A percentile compares a stretch with the other conserved stretches of the same genome.
These are phyloP conservation scores for Mormyrus hasselquistii DNA, from an alignment of 2,797 vertebrate genomes.

Conservation along the genomic window DNA sequence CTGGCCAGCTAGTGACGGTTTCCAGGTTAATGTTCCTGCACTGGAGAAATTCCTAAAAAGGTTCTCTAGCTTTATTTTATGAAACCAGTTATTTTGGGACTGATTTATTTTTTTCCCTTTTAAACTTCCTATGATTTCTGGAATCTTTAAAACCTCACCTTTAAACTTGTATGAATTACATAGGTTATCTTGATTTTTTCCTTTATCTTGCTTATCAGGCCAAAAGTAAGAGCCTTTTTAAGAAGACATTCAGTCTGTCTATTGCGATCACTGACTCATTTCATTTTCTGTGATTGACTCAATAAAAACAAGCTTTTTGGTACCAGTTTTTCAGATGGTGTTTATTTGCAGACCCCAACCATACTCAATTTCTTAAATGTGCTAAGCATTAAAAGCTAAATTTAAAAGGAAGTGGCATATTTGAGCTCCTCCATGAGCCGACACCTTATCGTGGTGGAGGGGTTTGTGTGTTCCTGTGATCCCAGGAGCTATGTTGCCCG, in stretches of 20 bases:
- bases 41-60: neutral
- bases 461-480: no score
- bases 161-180: slow-evolving; percentile 10
- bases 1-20: neutral
- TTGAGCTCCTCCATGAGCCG: no score
- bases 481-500: no score
- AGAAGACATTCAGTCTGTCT: slow-evolving; percentile 17
- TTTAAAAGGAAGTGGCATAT: neutral
- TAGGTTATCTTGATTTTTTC: slow-evolving; percentile 15
- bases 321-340: slow-evolving; percentile 33
- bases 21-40: neutral
- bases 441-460: no score
- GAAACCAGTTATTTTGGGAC: neutral
- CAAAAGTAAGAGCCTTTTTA: slow-evolving; percentile 2
- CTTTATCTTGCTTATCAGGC: slow-evolving; percentile 11
- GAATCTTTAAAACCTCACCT: slow-evolving; percentile 6
- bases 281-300: slow-evolving; percentile 48
- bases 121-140: neutral
- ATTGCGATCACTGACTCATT: slow-evolving; percentile 45
- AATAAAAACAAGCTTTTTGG: slow-evolving; percentile 55
- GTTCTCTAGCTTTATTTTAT: neutral
- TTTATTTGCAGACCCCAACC: neutral
- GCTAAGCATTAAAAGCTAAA: neutral
- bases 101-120: neutral
- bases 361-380: neutral